These are phyloP conservation scores for Kryptolebias marmoratus DNA, from an alignment of 2,113 vertebrate genomes.

Conservation along the genomic window DNA sequence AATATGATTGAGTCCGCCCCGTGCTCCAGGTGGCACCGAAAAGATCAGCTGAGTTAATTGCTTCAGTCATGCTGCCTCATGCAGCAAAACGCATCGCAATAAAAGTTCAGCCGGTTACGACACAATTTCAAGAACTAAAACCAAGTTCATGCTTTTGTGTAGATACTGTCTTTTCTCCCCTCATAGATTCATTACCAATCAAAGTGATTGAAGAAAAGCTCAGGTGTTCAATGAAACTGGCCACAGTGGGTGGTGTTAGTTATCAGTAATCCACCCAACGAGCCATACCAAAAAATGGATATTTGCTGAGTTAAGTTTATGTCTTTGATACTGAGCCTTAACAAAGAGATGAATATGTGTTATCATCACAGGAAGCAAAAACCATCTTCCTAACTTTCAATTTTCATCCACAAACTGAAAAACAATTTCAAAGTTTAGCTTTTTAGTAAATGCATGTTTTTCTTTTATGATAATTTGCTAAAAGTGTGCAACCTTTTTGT, in stretches of 20 bases:
- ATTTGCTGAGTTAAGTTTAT: no score
- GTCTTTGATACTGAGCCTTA: no score
- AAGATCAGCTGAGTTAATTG: conserved; percentile 65
- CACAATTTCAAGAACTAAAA: conserved; percentile 40
- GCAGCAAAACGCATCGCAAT: conserved; percentile 67
- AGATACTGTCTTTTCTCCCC: conserved; percentile 16
- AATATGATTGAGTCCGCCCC: conserved; percentile 31
- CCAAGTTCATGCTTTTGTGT: conserved; percentile 21
- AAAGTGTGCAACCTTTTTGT: no score
- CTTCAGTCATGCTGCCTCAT: conserved; percentile 68
- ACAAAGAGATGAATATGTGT: no score
- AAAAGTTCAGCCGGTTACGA: conserved; percentile 38
- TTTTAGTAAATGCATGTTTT: no score
- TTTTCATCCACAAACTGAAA: no score
- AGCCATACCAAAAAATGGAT: neutral
- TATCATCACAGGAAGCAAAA: no score
- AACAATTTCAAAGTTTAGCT: no score
- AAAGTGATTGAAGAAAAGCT: conserved; percentile 54
- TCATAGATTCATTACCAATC: conserved; percentile 51
- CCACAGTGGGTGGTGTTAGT: conserved; percentile 24
- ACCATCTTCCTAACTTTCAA: no score
- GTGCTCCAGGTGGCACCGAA: conserved; percentile 51
- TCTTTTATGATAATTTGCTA: no score
- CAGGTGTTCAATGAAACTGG: conserved; percentile 36
- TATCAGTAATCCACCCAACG: conserved; percentile 30